A percentile compares a stretch with the other conserved stretches of the same genome.
Conservation (phyloP, 2,797 vertebrate species). For the Babyrousa celebensis region DNA sequence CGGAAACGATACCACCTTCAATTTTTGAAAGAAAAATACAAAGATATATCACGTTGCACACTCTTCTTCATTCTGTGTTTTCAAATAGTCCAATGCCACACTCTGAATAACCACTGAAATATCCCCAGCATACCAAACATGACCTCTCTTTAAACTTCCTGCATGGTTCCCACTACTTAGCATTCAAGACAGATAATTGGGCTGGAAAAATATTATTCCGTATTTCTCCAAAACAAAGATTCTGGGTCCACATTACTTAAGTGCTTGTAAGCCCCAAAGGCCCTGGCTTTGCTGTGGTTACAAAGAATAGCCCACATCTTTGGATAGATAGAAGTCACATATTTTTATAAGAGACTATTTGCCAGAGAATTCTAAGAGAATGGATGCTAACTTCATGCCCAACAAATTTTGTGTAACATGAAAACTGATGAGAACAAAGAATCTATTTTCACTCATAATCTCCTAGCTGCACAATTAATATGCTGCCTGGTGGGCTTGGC, state of each 20-base stretch:
- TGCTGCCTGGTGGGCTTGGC: constrained; percentile 67
- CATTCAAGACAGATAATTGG: neutral
- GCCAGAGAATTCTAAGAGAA: constrained; percentile 53
- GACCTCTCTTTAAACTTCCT: constrained; percentile 55
- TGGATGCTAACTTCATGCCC: constrained; percentile 42
- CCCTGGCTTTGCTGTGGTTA: constrained; percentile 50
- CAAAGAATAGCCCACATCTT: constrained; percentile 46
- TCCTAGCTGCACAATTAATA: constrained; percentile 77
- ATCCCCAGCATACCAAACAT: neutral
- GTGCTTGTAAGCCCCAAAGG: neutral
- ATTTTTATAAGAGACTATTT: constrained; percentile 60
- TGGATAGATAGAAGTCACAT: constrained; percentile 39
- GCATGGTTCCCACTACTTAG: neutral
- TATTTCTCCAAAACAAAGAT: constrained; percentile 47
- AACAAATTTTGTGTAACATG: constrained; percentile 72
- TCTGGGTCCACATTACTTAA: neutral
- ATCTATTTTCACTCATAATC: constrained; percentile 77
- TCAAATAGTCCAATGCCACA: neutral
- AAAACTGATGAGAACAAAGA: constrained; percentile 78
- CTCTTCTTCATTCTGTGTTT: constrained; percentile 41
- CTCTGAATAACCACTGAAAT: neutral
- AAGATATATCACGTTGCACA: constrained; percentile 63
- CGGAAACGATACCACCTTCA: constrained; percentile 78
- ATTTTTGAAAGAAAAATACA: constrained; percentile 78
- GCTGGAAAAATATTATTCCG: neutral